A percentile compares a stretch with the other conserved stretches of the same genome.
Evolutionary conservation across 1,140 invertebrate species (phyloP).

Genomic region (Arctopsyche grandis): DNA sequence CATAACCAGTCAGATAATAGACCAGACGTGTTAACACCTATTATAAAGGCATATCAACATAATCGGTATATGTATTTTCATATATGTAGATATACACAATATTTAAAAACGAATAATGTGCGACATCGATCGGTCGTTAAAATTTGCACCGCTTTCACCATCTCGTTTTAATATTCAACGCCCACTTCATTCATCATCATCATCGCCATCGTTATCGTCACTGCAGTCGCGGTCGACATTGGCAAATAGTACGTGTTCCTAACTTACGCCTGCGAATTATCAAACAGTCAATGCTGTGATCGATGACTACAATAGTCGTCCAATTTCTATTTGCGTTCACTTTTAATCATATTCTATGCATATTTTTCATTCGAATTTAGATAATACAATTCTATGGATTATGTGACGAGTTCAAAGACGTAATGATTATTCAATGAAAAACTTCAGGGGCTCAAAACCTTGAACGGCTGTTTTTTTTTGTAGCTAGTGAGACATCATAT

Average conservation of each 20-base stretch:
- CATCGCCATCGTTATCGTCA: background rate
- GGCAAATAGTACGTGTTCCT: background rate
- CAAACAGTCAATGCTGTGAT: no score
- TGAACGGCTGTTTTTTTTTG: no score
- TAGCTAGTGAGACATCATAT: no score
- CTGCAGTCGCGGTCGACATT: background rate
- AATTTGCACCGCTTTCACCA: slow-evolving; percentile 20
- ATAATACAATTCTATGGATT: background rate
- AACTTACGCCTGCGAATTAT: background rate
- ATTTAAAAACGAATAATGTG: background rate
- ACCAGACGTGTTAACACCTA: no score
- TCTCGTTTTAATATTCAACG: background rate
- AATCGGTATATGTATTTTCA: background rate
- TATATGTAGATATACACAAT: background rate
- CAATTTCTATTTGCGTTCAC: no score
- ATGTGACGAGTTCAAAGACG: no score
- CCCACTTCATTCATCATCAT: background rate
- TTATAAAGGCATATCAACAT: no score
- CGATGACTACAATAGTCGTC: no score
- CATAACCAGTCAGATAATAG: no score
- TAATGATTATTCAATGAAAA: no score
- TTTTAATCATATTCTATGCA: background rate
- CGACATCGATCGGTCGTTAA: background rate
- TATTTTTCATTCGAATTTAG: background rate
- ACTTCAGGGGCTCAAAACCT: no score